Evolutionary conservation across 2,888 invertebrate species (phyloP), one percentile per base, ranked within the genome.

Genomic region (Masnerella sp.): DNA sequence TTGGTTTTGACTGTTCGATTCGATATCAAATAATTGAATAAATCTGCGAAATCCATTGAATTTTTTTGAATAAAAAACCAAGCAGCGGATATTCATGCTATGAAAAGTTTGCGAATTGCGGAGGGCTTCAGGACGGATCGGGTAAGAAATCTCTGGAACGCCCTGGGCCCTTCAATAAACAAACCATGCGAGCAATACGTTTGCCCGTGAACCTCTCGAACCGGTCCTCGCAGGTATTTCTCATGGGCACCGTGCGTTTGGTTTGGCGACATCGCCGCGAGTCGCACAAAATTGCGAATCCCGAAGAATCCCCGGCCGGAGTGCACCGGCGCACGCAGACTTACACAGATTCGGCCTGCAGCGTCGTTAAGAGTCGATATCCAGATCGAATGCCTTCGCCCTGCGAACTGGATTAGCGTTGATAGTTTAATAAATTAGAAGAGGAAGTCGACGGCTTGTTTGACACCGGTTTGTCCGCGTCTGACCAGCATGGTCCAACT

Each of bases 211-310:
- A 36, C 22, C 68, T 40, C 42, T 20, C 58, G 47, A 61, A 74
- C 74, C 74, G 74, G 74, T 74, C 59, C 42, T 47, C 34, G 40
- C 40, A 40, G 38, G 38, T 54, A 69, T 69, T 74, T 64, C 47
- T 68, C 64, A 40, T 68, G 51, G 38, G 62, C 45, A 28, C 42
- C 40, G 49, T 42, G 58, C 56, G 58, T 68, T 62, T 67, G 62
- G 51, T 42, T 56, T 34, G 45, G 52, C 9, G 17, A 47, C 45
- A 17, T 54, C 28, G 45, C 52, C 43, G 51, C 36, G 45, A 59
- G 32, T 61, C 36, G 20, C 58, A 64, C 52, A 56, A 58, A 64
- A 62, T 52, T 58, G 58, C 59, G 51, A 74, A 54, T 51, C 45
- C 15, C 45, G 45, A 40, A 22, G 67, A 52, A 64, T 52, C 59